phyloP scores from a whole-genome alignment of 2,888 invertebrate genomes.

The Drosophila macrospina region DNA sequence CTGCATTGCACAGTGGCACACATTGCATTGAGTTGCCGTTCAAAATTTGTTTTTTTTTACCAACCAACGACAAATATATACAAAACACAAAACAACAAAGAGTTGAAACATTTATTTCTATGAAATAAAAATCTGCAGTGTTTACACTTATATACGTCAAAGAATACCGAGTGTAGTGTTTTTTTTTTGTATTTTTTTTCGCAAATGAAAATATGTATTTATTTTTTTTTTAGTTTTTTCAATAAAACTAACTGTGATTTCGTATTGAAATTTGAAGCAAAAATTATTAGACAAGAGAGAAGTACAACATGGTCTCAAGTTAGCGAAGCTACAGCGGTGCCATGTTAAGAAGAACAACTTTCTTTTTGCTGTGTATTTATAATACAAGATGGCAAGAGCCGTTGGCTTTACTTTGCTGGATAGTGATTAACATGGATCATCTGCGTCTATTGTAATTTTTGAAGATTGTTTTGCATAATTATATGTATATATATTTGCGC shows the following conservation, averaged over 20 bases:
- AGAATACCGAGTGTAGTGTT: conserved; percentile 49
- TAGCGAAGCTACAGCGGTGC: neutral
- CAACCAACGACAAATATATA: conserved; percentile 27
- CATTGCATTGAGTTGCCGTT: conserved; percentile 31
- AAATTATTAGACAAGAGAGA: conserved; percentile 6
- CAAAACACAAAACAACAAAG: conserved; percentile 7
- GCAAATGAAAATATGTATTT: conserved; percentile 24
- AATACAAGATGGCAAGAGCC: too few species aligned
- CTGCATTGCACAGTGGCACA: conserved; percentile 36
- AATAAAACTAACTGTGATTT: conserved; percentile 61
- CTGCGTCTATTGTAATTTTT: too few species aligned
- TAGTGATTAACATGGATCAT: neutral
- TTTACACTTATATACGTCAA: conserved; percentile 47
- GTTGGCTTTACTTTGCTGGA: neutral
- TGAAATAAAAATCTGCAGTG: conserved; percentile 54
- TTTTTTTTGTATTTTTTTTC: conserved; percentile 35
- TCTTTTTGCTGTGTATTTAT: neutral
- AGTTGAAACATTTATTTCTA: conserved; percentile 49
- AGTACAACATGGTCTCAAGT: neutral
- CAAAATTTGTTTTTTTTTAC: conserved; percentile 31
- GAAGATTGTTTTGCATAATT: too few species aligned
- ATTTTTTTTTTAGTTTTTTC: conserved; percentile 44
- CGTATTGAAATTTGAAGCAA: conserved; percentile 1
- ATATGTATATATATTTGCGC: too few species aligned
- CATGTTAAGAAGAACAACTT: neutral